Base-by-base conservation (phyloP, 2,888 invertebrate species). In the Incurvaria masculella region DNA sequence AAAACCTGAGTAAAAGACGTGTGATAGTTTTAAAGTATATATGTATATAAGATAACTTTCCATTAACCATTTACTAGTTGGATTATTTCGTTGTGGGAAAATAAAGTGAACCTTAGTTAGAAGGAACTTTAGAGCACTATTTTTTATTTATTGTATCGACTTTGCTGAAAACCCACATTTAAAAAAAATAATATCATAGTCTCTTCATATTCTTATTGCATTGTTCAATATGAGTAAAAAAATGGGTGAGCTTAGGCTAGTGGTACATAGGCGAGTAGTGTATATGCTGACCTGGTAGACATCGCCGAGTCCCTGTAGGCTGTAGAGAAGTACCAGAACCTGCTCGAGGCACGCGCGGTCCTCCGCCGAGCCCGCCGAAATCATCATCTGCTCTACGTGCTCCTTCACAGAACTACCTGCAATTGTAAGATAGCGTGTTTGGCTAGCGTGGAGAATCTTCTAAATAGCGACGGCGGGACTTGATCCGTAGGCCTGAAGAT, bases 301-400 rank as follows among this genome's bases (percentile, higher is more conserved):
- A 61, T 81, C 81, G 64, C 78, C 78, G 55, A 83, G 65, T 47
- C 82, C 69, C 61, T 84, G 84, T 44, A 81, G 69, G 58, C 83
- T 82, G 61, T 85, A 83, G 51, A 86, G 68, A 57, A 85, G 68
- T 64, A 81, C 80, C 50, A 84, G 62, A 44, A 85, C 76, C 61
- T 85, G 85, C 57, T 85, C 82, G 59, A 86, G 68, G 56, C 85
- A 85, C 45, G 78, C 72, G 60, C 82, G 81, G 57, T 86, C 86
- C 33, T 82, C 80, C 49, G 79, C 79, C 17, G 78, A 76, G 14
- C 69, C 70, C 42, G 79, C 74, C 48, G 72, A 79, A 55, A 79
- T 52, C 53, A 79, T 72, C 78, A 79, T 79, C 59, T 75, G 75
- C 54, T 79, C 79, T 44, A 79, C 56, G 57, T 74, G 78, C 26